Base-by-base conservation (phyloP, 2,113 vertebrate genomes). In the Opisthocomus hoazin region DNA sequence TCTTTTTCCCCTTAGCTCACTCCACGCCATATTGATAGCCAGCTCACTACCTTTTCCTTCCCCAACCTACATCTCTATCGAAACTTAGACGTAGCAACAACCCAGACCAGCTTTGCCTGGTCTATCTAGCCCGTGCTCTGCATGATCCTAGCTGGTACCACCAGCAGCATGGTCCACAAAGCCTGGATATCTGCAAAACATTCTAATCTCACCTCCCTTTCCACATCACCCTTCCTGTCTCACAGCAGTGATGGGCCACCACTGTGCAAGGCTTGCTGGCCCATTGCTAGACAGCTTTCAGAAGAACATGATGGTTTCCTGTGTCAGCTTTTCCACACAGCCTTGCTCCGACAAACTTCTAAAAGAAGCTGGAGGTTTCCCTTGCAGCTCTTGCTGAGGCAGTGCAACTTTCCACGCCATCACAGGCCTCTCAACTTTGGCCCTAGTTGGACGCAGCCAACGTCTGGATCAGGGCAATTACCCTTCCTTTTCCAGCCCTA, bases 321-420 rank as follows among this genome's bases (percentile, higher is more conserved):
- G 6, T 0, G 10, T 13, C 23, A 60, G 41, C 14, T 92, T 76
- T 73, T 83, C 76, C 39, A 63, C 39, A 26, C 46, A 77, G 26
- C 10, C 37, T 78, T 41, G 45, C 58, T 56, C 43, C 14, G 46
- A 50, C 37, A 36, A 41, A 10, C n/a, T 79, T 53, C 53, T n/a
- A 18, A 63, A 68, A 82, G 37, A 60, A 93, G 50, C 15, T 84
- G 51, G 32, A 90, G 86, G 24, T 69, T 96, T 85, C 10, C 54
- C 48, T n/a, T 4, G 1, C 16, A 19, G 64, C 51, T 77, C 20
- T 73, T 41, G 15, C n/a, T 0, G 1, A 74, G 54, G 22, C 16
- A 7, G 74, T 1, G 2, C 19, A 0, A 0, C 48, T 78, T 87
- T 78, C n/a, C n/a, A 36, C 0, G 0, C 36, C 6, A 1, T 30